Conservation (phyloP, 2,888 invertebrate species). For the Malthinus seriepunctatus region DNA sequence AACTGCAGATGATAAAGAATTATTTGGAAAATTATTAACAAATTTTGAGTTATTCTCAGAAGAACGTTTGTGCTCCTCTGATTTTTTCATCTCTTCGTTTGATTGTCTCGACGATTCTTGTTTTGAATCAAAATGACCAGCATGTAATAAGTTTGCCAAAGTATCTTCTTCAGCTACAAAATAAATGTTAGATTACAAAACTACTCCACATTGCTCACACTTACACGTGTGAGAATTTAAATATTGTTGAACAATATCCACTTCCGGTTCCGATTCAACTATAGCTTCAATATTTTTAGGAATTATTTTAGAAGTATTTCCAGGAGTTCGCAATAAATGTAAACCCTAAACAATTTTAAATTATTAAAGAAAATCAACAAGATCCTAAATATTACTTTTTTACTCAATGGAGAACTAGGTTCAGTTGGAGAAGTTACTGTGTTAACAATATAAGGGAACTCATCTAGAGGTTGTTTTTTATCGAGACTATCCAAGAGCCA, state of each 20-base stretch:
- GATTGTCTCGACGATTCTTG: background rate
- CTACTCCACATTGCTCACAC: slow-evolving; percentile 17
- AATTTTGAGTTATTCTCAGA: background rate
- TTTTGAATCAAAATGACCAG: slow-evolving; percentile 21
- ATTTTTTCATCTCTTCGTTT: too few species aligned
- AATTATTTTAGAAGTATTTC: slow-evolving; percentile 27
- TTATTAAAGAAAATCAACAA: background rate
- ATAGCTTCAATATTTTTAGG: background rate
- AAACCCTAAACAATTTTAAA: slow-evolving; percentile 43
- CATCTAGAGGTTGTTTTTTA: slow-evolving; percentile 61
- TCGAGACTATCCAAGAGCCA: slow-evolving; percentile 80
- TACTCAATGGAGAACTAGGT: slow-evolving; percentile 61
- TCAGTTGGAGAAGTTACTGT: slow-evolving; percentile 27
- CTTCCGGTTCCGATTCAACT: slow-evolving; percentile 33
- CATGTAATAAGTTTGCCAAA: slow-evolving; percentile 39
- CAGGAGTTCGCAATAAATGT: slow-evolving; percentile 42
- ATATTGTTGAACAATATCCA: slow-evolving; percentile 44
- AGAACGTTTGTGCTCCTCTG: too few species aligned
- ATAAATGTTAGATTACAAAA: background rate
- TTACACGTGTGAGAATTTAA: slow-evolving; percentile 26
- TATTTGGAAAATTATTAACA: background rate
- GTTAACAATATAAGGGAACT: slow-evolving; percentile 53
- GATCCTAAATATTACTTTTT: slow-evolving; percentile 51
- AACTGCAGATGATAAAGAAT: slow-evolving; percentile 11
- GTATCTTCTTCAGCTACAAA: slow-evolving; percentile 45